These are phyloP conservation scores for Seriola aureovittata DNA, from an alignment of 2,113 vertebrate genomes.

Conservation along the genomic window DNA sequence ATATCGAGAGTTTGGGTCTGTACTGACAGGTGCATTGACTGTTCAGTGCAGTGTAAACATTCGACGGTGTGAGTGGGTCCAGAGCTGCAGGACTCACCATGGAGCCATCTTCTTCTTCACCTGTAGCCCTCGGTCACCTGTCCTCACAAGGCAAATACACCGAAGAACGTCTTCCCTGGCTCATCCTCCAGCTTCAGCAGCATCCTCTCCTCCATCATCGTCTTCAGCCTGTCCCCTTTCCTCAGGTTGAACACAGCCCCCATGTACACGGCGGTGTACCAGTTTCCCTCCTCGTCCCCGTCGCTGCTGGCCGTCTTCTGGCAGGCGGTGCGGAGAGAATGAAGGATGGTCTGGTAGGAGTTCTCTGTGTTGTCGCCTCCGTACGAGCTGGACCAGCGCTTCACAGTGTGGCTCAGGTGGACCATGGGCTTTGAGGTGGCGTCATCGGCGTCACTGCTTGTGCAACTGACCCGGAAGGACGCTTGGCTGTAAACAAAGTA, in stretches of 20 bases:
- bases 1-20: not conserved
- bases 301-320: not conserved
- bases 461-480: slow-evolving; percentile 77
- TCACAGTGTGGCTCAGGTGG: slow-evolving; percentile 75
- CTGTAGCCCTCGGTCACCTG: not conserved
- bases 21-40: not conserved
- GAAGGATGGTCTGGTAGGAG: slow-evolving; percentile 68
- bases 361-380: accelerated
- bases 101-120: not conserved
- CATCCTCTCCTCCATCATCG: slow-evolving; percentile 38
- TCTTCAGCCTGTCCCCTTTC: slow-evolving; percentile 68
- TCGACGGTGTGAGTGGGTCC: not conserved
- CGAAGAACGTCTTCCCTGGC: slow-evolving; percentile 79
- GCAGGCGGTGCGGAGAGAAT: slow-evolving; percentile 73
- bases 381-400: slow-evolving; percentile 59
- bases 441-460: accelerated
- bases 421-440: not conserved
- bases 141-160: slow-evolving; percentile 81
- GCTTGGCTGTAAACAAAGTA: slow-evolving; percentile 86
- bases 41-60: not conserved
- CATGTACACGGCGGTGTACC: slow-evolving; percentile 77
- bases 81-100: not conserved
- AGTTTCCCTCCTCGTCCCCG: not conserved
- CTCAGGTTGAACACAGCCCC: slow-evolving; percentile 81
- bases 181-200: slow-evolving; percentile 52